Evolutionary conservation across 2,888 invertebrate genomes (phyloP).

Genomic region (Hypolimnas misippus): DNA sequence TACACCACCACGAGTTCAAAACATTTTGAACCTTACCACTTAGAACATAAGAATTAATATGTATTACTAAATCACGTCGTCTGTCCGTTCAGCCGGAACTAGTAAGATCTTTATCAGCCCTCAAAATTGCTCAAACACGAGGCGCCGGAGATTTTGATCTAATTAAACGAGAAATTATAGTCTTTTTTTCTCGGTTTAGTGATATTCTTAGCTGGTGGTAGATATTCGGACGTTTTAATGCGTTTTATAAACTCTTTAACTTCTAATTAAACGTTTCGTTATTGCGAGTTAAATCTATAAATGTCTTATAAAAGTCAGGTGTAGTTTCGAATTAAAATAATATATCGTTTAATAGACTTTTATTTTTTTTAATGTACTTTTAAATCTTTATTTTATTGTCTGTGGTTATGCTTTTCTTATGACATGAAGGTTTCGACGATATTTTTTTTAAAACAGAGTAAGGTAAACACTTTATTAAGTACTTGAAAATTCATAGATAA

Average conservation of each 20-base stretch:
- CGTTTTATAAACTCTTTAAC: conserved; percentile 1
- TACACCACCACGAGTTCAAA: neutral
- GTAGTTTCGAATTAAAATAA: neutral
- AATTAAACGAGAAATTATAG: conserved; percentile 38
- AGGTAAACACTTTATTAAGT: no score
- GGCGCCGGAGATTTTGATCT: conserved; percentile 39
- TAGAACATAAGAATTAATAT: conserved; percentile 7
- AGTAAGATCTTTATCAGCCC: conserved; percentile 34
- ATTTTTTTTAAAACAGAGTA: no score
- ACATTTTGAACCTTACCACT: conserved; percentile 2
- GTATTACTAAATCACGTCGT: neutral
- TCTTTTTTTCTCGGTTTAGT: conserved; percentile 27
- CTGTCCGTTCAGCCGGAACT: conserved; percentile 33
- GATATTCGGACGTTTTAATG: neutral
- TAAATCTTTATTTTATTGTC: no score
- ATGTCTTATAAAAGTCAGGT: neutral
- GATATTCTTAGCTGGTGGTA: conserved; percentile 10
- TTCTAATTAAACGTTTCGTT: neutral
- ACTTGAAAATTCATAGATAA: no score
- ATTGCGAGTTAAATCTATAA: neutral
- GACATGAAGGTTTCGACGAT: no score
- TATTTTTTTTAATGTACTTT: no score
- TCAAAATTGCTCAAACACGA: conserved; percentile 36
- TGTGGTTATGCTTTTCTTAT: no score
- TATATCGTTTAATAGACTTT: no score